Evolutionary conservation across 2,888 invertebrate species (phyloP).

Genomic region (Bimastos eiseni): DNA sequence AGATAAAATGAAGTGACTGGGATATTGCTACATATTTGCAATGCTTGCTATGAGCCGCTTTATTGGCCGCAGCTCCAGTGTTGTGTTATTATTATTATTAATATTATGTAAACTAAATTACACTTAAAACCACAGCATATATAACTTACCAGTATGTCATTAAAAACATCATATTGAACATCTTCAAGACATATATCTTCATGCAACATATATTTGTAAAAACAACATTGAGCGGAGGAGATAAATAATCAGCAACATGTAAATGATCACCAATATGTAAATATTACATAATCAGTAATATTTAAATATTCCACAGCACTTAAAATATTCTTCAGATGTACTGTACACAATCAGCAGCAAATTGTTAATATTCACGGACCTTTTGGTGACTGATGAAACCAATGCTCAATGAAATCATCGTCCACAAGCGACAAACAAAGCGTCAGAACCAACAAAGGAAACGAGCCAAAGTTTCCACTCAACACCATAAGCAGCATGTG

Average conservation of each 20-base stretch:
- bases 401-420: constrained; percentile 63
- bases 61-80: no score
- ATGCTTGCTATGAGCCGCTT: no score
- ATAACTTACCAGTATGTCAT: background rate
- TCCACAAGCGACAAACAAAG: constrained; percentile 73
- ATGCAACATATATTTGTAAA: background rate
- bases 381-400: constrained; percentile 10
- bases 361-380: background rate
- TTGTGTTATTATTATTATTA: no score
- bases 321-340: no score
- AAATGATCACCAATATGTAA: background rate
- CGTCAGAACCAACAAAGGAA: constrained; percentile 72
- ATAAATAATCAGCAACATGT: background rate
- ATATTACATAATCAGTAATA: background rate
- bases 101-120: background rate
- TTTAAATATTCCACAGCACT: background rate
- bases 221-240: background rate
- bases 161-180: background rate
- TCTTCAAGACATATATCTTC: background rate
- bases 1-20: no score
- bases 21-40: no score
- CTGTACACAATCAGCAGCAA: no score
- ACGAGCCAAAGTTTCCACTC: constrained; percentile 75
- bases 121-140: background rate
- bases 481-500: constrained; percentile 29